phyloP scores from a whole-genome alignment of 2,888 invertebrate genomes.

The Rhingia campestris region DNA sequence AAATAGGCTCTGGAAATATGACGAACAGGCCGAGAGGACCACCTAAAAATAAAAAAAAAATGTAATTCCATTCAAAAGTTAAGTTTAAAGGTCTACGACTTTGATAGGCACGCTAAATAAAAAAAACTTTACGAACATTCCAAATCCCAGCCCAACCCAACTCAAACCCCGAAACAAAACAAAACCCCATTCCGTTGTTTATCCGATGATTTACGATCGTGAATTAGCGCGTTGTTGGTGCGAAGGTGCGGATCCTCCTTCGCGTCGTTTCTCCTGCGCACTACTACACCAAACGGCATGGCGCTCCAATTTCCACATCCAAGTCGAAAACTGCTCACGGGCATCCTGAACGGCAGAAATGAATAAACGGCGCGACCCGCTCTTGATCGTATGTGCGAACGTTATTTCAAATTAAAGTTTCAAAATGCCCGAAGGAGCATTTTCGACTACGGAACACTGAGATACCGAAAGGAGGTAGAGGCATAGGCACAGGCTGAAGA shows the following conservation, averaged over 20 bases:
- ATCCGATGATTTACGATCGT: slow-evolving; percentile 53
- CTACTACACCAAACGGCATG: background rate
- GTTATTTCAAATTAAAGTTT: slow-evolving; percentile 69
- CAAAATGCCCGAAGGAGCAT: slow-evolving; percentile 57
- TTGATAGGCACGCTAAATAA: too few species aligned
- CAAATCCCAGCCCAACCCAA: slow-evolving; percentile 1
- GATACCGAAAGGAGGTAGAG: slow-evolving; percentile 6
- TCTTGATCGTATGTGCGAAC: slow-evolving; percentile 60
- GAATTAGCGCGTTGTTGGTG: slow-evolving; percentile 49
- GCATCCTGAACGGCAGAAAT: slow-evolving; percentile 29
- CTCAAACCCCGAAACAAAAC: background rate
- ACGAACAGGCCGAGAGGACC: slow-evolving; percentile 97
- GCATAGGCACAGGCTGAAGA: slow-evolving; percentile 1
- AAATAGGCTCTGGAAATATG: slow-evolving; percentile 96
- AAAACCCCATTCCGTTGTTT: slow-evolving; percentile 30
- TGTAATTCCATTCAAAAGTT: background rate
- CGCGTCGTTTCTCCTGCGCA: background rate
- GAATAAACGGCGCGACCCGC: slow-evolving; percentile 26
- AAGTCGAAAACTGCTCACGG: slow-evolving; percentile 34
- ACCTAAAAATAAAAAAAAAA: slow-evolving; percentile 84
- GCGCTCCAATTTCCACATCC: slow-evolving; percentile 50
- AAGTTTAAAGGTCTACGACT: background rate
- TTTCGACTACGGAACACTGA: slow-evolving; percentile 7
- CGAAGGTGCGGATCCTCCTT: slow-evolving; percentile 50
- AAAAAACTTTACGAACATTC: slow-evolving; percentile 4